Evolutionary conservation across 1,140 invertebrate genomes (phyloP), one percentile per base, ranked within the genome.

Genomic region (Homarus americanus): DNA sequence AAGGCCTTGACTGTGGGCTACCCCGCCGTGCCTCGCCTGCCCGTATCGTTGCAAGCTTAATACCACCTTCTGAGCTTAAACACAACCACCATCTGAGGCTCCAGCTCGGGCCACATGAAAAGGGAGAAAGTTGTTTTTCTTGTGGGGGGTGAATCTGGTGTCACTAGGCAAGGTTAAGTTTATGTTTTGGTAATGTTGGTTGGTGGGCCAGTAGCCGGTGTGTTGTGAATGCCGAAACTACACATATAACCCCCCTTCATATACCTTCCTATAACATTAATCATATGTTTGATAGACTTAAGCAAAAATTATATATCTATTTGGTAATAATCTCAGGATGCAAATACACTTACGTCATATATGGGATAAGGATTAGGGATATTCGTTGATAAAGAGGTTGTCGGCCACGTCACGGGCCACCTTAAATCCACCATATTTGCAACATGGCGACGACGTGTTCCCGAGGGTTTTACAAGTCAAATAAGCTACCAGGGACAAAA

Each of bases 351-450:
- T 49, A 10, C 4, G 20, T 4, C 24, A 1, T 58, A 58, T 58
- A 4, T 20, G 53, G 24, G 15, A 20, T 4, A 58, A 24, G 12
- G 15, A 24, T 58, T 1, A 20, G 53, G 20, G 53, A 24, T 58
- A 20, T 20, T 15, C 4, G 20, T 58, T 58, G 20, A n/a, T 32
- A 69, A 10, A 7, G 44, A 1, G 49, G 79, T 82, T 36, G 32
- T 82, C 49, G 80, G 49, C 53, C 12, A 83, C 80, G 80, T 83
- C 80, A 83, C 58, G 58, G 10, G 53, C 15, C 32, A 49, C 78
- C 78, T 80, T n/a, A n/a, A 49, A 41, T 24, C 78, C 80, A 41
- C 80, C 80, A 38, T 83, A 83, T 83, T 69, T 69, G 63, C 53
- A 83, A 83, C 53, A 66, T 83, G 53, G 80, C 80, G 63, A 1